These are phyloP conservation scores for Remorina albescens DNA, from an alignment of 2,797 vertebrate genomes.

Conservation along the genomic window DNA sequence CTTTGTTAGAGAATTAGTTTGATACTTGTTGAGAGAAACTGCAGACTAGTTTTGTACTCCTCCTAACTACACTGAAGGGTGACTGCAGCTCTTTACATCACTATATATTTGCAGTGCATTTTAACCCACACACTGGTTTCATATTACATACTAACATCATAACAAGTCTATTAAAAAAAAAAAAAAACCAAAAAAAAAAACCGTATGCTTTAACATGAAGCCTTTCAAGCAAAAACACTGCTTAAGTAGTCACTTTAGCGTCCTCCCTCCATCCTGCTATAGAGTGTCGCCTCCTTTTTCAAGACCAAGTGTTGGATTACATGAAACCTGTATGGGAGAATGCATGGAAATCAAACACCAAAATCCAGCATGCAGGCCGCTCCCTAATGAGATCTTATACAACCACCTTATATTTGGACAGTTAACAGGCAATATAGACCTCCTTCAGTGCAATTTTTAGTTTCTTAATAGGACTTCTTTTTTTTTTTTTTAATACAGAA, in stretches of 20 bases:
- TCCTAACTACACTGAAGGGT: background rate
- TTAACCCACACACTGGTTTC: constrained; percentile 12
- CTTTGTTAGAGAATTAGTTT: constrained; percentile 17
- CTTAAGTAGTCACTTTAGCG: background rate
- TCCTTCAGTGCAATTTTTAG: background rate
- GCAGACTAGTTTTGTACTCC: background rate
- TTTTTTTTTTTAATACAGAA: background rate
- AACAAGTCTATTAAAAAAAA: background rate
- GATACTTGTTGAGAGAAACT: background rate
- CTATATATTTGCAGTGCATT: background rate
- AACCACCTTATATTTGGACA: background rate
- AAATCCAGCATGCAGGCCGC: background rate
- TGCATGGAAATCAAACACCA: constrained; percentile 29
- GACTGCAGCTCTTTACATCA: background rate
- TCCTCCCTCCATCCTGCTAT: background rate
- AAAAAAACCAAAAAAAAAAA: too few species aligned
- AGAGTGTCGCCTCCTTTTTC: constrained; percentile 19
- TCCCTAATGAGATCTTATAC: constrained; percentile 9
- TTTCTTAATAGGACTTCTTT: background rate
- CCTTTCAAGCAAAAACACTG: background rate
- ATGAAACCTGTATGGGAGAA: constrained; percentile 3
- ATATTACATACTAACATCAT: background rate
- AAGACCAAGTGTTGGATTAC: constrained; percentile 26
- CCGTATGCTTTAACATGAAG: background rate
- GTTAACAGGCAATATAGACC: background rate